Evolutionary conservation across 1,140 invertebrate genomes (phyloP).

Genomic region (Melipona quadrifasciata): DNA sequence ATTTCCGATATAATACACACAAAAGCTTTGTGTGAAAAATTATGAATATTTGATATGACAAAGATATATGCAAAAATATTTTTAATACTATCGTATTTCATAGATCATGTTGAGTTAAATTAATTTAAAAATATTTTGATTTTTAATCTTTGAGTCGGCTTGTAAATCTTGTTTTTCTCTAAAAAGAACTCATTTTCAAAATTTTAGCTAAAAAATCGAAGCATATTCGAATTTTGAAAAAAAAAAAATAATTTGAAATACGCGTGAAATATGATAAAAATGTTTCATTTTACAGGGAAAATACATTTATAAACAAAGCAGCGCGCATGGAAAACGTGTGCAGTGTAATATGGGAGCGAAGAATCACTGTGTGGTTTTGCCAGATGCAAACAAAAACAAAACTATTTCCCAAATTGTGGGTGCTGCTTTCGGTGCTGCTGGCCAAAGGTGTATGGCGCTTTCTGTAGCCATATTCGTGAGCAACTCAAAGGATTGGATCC

Average conservation of each 20-base stretch:
- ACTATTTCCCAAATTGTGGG: slow-evolving; percentile 96
- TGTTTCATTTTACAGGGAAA: slow-evolving; percentile 86
- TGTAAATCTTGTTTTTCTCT: no score
- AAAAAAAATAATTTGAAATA: neutral
- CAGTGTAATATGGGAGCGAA: slow-evolving; percentile 99
- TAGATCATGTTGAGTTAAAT: no score
- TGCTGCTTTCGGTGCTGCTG: slow-evolving; percentile 97
- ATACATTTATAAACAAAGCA: slow-evolving; percentile 97
- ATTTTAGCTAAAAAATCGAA: no score
- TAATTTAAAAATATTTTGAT: no score
- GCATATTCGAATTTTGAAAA: no score
- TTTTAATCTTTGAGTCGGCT: no score
- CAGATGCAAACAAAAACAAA: slow-evolving; percentile 98
- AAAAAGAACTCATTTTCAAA: no score
- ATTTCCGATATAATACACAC: no score
- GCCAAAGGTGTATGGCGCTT: slow-evolving; percentile 99
- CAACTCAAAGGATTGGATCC: slow-evolving; percentile 93
- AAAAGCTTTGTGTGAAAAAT: no score
- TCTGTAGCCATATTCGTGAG: slow-evolving; percentile 98
- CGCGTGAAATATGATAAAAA: neutral
- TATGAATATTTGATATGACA: no score
- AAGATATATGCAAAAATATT: no score
- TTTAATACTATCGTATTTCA: no score
- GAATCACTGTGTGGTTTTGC: slow-evolving; percentile 98
- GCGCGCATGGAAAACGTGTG: slow-evolving; percentile 93